These are phyloP conservation scores for Luehdorfia chinensis DNA, from an alignment of 1,140 invertebrate genomes.

Conservation along the genomic window DNA sequence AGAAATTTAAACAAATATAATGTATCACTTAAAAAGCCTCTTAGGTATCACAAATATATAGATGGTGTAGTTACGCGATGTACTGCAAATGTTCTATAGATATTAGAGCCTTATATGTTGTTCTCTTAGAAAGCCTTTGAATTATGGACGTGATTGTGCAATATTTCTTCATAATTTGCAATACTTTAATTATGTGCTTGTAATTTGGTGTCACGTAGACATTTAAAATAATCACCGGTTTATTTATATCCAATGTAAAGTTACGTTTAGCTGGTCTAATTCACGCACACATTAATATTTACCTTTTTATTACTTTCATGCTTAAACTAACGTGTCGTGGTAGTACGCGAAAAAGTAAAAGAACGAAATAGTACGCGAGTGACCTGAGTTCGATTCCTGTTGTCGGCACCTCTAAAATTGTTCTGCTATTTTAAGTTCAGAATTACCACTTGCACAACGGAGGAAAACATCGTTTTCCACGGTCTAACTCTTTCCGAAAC, in stretches of 20 bases:
- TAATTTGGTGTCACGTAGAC: background rate
- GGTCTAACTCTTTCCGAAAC: too few relatives aligned
- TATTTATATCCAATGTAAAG: background rate
- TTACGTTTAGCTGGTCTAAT: background rate
- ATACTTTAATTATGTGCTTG: background rate
- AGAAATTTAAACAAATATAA: too few relatives aligned
- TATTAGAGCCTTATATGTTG: background rate
- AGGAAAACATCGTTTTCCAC: too few relatives aligned
- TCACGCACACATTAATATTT: too few relatives aligned
- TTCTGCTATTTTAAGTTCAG: too few relatives aligned
- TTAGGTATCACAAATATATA: too few relatives aligned
- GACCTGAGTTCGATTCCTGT: too few relatives aligned
- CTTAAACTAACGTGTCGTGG: conserved; percentile 17
- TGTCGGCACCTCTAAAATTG: too few relatives aligned
- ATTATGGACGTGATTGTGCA: conserved; percentile 4
- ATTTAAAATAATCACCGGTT: background rate
- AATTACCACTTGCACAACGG: too few relatives aligned
- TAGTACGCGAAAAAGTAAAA: too few relatives aligned
- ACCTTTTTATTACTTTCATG: conserved; percentile 3
- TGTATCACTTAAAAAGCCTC: too few relatives aligned
- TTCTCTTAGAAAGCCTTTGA: background rate
- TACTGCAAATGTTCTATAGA: background rate
- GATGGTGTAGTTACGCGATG: background rate
- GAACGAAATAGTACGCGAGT: too few relatives aligned
- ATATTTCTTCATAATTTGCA: conserved; percentile 1